phyloP scores from a whole-genome alignment of 2,113 vertebrate species.

The Procavia capensis region DNA sequence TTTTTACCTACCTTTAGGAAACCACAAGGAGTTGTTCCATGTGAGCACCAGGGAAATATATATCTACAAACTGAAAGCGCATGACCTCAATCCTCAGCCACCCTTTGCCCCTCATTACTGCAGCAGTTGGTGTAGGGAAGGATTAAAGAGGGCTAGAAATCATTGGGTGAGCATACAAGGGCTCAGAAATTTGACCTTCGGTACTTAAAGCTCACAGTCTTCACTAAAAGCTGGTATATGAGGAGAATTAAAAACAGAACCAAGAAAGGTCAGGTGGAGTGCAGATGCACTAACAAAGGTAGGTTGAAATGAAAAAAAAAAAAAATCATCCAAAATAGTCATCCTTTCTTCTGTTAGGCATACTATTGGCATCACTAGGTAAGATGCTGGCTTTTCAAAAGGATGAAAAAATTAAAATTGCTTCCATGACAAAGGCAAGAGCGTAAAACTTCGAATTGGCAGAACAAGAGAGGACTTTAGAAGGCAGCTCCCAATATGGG shows the following conservation, averaged over 20 bases:
- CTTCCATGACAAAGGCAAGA: neutral
- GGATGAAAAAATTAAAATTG: constrained; percentile 16
- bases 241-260: constrained; percentile 89
- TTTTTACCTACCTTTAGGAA: constrained; percentile 38
- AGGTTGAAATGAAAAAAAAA: constrained; percentile 68
- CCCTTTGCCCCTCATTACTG: constrained; percentile 88
- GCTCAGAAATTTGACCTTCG: constrained; percentile 88
- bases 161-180: constrained; percentile 85
- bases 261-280: constrained; percentile 87
- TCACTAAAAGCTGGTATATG: constrained; percentile 87
- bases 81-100: constrained; percentile 83
- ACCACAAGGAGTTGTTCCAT: constrained; percentile 60
- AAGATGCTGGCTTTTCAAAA: constrained; percentile 37
- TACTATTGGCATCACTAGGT: neutral
- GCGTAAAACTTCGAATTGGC: neutral
- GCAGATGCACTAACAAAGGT: constrained; percentile 84
- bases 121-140: constrained; percentile 85
- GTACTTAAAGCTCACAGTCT: constrained; percentile 86
- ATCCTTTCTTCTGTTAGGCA: constrained; percentile 16
- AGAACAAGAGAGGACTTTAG: neutral
- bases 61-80: constrained; percentile 85
- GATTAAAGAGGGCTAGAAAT: constrained; percentile 89
- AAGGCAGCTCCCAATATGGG: neutral
- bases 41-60: constrained; percentile 83
- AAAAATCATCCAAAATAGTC: constrained; percentile 61